Base-by-base conservation (phyloP, 2,888 invertebrate species). In the Pediacus dermestoides region DNA sequence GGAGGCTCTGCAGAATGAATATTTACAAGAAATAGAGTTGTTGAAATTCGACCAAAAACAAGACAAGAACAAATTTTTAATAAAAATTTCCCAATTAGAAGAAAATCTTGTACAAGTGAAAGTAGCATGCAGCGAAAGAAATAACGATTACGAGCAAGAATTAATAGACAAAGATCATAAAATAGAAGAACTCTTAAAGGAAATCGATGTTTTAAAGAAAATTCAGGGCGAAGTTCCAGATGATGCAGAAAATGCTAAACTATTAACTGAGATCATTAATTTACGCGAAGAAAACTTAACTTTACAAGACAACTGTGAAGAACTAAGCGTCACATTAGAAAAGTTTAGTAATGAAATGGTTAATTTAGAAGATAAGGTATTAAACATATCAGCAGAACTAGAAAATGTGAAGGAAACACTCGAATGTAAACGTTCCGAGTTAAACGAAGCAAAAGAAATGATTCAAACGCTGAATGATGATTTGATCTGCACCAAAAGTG, bases 391-490 rank as follows among this genome's bases (percentile, higher is more conserved):
- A n/a, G 34, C 37, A 15, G 54, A 61, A 45, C 23, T 53, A 15
- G 34, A 40, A 16, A 32, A 52, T 38, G 37, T 57, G 23, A 49
- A 50, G 34, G 53, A 57, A 40, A 52, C 9, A 34, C 36, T 58
- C 2, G 31, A 48, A 21, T 42, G 39, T 11, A 63, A 61, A 41
- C 50, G 46, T 23, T 37, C 53, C 2, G 63, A 65, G 44, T 30
- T 62, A 3, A 14, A 32, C 4, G 58, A 64, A 48, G 41, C 52
- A 1, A 55, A 55, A 23, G 32, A 38, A 12, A 37, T 58, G 25
- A 46, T 54, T 14, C 50, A 58, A 36, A 54, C 48, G 36, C 39
- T 66, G 2, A 59, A 58, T 42, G 64, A 65, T 41, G 62, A 64
- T 10, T 23, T 54, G 3, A 21, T 54, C 4, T 43, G 53, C 42